Percentiles rank a stretch among this genome's conserved stretches.
Conservation (phyloP, 1,140 invertebrate species). For the Magallana ariakensis region DNA sequence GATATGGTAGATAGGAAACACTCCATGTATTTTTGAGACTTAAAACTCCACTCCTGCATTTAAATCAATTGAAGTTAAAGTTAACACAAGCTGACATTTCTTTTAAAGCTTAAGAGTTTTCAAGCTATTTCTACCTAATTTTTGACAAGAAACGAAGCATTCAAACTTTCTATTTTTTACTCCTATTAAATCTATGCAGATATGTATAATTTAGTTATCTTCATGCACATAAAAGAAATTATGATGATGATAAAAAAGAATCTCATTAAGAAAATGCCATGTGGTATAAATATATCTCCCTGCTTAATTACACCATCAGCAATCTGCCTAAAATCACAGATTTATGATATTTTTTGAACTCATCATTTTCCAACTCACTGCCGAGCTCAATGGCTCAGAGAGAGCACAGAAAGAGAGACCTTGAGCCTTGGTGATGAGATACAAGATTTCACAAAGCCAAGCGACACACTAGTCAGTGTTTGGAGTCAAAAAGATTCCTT, state of each 20-base stretch:
- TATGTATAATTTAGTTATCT: constrained; percentile 2
- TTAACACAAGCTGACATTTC: too few relatives aligned
- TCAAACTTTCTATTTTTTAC: neutral
- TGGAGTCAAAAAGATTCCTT: too few relatives aligned
- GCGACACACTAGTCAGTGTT: too few relatives aligned
- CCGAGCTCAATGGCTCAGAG: neutral
- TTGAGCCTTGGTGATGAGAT: neutral
- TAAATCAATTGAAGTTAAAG: too few relatives aligned
- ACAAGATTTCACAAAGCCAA: too few relatives aligned
- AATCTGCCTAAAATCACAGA: constrained; percentile 12
- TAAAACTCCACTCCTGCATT: too few relatives aligned
- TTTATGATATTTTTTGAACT: neutral
- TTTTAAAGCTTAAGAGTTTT: too few relatives aligned
- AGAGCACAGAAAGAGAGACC: neutral
- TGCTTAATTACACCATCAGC: constrained; percentile 12
- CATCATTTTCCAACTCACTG: neutral
- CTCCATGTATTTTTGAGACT: too few relatives aligned
- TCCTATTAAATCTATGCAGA: neutral
- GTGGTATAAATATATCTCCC: constrained; percentile 5
- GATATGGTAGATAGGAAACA: too few relatives aligned
- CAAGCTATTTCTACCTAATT: neutral
- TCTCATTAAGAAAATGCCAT: constrained; percentile 10
- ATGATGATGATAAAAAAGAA: constrained; percentile 1
- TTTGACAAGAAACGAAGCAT: neutral
- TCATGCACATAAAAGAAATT: neutral